Base-by-base conservation (phyloP, 2,888 invertebrate species). In the Zelleria hepariella region DNA sequence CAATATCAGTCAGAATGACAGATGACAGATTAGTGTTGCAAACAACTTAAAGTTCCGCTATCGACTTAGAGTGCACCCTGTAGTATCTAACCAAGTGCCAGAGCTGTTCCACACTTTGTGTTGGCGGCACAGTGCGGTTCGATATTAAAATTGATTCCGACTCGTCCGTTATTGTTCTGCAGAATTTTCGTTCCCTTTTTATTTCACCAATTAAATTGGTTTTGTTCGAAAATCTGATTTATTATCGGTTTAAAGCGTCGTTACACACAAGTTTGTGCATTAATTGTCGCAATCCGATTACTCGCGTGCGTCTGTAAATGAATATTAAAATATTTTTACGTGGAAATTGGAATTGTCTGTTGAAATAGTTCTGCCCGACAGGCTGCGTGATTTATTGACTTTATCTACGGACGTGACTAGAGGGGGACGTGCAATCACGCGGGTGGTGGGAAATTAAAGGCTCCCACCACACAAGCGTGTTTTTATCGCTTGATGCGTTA, bases 121-220 rank as follows among this genome's bases (percentile, higher is more conserved):
- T n/a, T 23, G 21, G 26, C 27, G 58, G 25, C 47, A 48, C 6
- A 48, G 47, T 32, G 32, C 15, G 15, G 20, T 64, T 59, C 68
- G 71, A 74, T 78, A 80, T 80, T 77, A 78, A 79, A 80, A 80
- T 78, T 79, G 77, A 79, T 80, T 77, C 73, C 69, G 62, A 27
- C 42, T 18, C 42, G 42, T 27, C 56, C 21, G 42, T 32, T 56
- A 62, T 58, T 54, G 54, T 54, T 51, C 21, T 42, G 32, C 32
- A 15, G 4, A 42, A 42, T 42, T 42, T 18, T 5, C 5, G 25
- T 23, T 54, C 15, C 57, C 27, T 58, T 61, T 56, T 60, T 57
- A 23, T 55, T 55, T 47, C 58, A 42, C 55, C 8, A 27, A 60
- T 47, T 57, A 60, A 42, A 42, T 42, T 23, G 42, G 18, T 25